Base-by-base conservation (phyloP, 2,888 invertebrate species). In the Habroteleia sp. region DNA sequence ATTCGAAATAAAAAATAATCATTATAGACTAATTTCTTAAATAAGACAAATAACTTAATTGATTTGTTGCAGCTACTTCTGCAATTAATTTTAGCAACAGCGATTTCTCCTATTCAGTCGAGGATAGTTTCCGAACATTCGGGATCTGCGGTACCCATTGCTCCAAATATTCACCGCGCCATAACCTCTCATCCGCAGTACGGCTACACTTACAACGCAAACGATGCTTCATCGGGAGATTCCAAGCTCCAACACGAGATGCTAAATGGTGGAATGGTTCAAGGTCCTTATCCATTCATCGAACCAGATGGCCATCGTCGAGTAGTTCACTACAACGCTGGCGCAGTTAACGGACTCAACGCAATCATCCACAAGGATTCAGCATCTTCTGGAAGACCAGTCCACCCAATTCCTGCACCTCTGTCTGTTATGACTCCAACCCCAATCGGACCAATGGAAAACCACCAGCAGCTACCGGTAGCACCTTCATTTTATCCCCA, bases 291-390 rank as follows among this genome's bases (percentile, higher is more conserved):
- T 16, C 11, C 25, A 7, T 74, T 82, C 41, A 25, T 82, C 31
- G 81, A 82, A 56, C 60, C 82, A 2, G 81, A 82, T 46, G 82
- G 82, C 35, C 77, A 73, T 23, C 78, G 80, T 0, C 66, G 82
- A 14, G 69, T 73, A 20, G 81, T 82, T 25, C 79, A 82, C 14
- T 81, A 82, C 74, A 81, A 80, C 14, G 80, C 82, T 27, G 82
- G 81, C 42, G 37, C 74, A 17, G 68, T 80, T 37, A 81, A 82
- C 63, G 73, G 73, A 25, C 66, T 73, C 25, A 73, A 74, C 8
- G 62, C 75, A 3, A 58, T 73, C n/a, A 66, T 73, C 11, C 52
- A 42, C 14, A 73, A 66, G 29, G 42, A 73, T 35, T 76, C 79
- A 8, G 35, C 23, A n/a, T n/a, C n/a, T 23, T 17, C 41, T 0